These are phyloP conservation scores for Periophthalmus magnuspinnatus DNA, from an alignment of 2,797 vertebrate species.

Conservation along the genomic window DNA sequence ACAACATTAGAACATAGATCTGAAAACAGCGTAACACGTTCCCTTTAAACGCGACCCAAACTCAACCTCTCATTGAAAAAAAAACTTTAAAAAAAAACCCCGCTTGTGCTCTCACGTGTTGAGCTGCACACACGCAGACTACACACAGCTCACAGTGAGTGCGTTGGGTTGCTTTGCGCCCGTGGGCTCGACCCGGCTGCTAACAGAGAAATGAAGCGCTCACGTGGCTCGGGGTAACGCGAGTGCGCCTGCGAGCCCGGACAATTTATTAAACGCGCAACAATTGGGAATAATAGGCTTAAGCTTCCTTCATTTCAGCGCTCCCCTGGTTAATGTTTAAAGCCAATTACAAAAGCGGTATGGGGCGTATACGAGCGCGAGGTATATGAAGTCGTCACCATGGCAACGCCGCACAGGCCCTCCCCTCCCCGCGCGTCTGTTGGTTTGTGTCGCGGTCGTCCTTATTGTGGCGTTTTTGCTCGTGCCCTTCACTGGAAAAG, in stretches of 20 bases:
- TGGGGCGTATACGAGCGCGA: conserved; percentile 50
- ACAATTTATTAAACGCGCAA: conserved; percentile 41
- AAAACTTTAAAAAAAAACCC: no score
- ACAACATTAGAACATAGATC: no score
- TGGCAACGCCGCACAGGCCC: conserved; percentile 55
- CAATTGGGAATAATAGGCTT: conserved; percentile 58
- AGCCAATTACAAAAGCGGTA: conserved; percentile 55
- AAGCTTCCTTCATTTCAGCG: conserved; percentile 50
- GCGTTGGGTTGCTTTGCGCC: conserved; percentile 44
- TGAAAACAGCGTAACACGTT: no score
- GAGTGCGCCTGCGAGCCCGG: conserved; percentile 29
- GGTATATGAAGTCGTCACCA: conserved; percentile 65
- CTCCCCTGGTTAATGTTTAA: conserved; percentile 39
- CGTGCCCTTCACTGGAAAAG: conserved; percentile 47
- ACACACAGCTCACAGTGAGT: conserved; percentile 44
- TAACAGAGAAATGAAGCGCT: conserved; percentile 46
- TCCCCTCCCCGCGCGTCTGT: conserved; percentile 19
- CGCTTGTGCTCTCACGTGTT: conserved; percentile 35
- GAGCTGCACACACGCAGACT: conserved; percentile 49
- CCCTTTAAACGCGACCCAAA: not conserved
- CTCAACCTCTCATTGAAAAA: not conserved
- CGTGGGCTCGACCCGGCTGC: conserved; percentile 45
- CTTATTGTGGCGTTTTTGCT: conserved; percentile 45
- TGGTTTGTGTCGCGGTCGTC: conserved; percentile 56
- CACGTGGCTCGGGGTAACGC: conserved; percentile 48